Percentiles rank a stretch among this genome's conserved stretches.
Conservation (phyloP, 2,113 vertebrate genomes). For the Takifugu bimaculatus region DNA sequence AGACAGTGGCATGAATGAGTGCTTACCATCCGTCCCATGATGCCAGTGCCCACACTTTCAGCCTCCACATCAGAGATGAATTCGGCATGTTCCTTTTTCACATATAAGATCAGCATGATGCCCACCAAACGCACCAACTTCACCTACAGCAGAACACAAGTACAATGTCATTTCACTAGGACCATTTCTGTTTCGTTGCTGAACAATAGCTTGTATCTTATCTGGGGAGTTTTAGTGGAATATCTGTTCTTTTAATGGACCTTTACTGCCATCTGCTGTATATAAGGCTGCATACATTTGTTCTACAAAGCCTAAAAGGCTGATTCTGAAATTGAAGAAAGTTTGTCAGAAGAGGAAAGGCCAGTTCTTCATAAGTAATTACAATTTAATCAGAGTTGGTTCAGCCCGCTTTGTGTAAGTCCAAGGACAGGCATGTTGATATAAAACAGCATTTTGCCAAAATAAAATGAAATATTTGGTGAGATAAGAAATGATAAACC, state of each 20-base stretch:
- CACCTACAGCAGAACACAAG: constrained; percentile 73
- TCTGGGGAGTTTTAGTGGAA: background rate
- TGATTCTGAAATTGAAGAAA: background rate
- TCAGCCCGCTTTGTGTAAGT: too few relatives aligned
- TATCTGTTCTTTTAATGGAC: background rate
- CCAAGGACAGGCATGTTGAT: too few relatives aligned
- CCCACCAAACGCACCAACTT: constrained; percentile 90
- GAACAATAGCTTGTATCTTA: background rate
- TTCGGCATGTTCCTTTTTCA: constrained; percentile 84
- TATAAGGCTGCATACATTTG: background rate
- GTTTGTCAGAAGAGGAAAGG: background rate
- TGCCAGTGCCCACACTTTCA: constrained; percentile 93
- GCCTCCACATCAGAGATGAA: constrained; percentile 86
- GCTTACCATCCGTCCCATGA: constrained; percentile 98
- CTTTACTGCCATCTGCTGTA: background rate
- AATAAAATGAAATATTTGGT: too few relatives aligned
- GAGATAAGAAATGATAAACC: too few relatives aligned
- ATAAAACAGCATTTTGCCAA: too few relatives aligned
- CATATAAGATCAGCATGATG: constrained; percentile 91
- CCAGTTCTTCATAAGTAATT: too few relatives aligned
- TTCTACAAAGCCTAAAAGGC: background rate
- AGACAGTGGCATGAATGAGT: background rate
- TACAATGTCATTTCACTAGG: background rate
- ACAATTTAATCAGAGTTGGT: too few relatives aligned
- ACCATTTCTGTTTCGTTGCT: background rate